These are phyloP conservation scores for Lamprologus tigripictilis DNA, from an alignment of 2,113 vertebrate species.

Conservation along the genomic window DNA sequence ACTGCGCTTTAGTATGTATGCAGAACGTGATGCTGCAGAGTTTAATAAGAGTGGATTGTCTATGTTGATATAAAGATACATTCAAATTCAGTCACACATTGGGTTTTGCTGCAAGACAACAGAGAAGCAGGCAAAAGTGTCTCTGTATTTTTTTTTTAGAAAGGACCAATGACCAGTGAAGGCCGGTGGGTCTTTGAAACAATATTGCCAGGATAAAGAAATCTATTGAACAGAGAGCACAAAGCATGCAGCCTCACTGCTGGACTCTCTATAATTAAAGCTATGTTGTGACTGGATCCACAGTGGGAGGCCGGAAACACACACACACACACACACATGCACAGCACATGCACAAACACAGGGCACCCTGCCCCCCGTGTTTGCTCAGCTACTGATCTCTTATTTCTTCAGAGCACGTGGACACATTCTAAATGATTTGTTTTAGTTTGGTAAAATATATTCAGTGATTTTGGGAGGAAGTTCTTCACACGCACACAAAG, in stretches of 20 bases:
- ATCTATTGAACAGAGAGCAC: slow-evolving; percentile 11
- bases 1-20: neutral
- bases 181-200: neutral
- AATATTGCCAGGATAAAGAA: neutral
- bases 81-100: neutral
- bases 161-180: neutral
- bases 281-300: slow-evolving; percentile 49
- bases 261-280: slow-evolving; percentile 47
- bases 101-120: neutral
- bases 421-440: neutral
- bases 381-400: neutral
- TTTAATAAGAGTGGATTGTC: neutral
- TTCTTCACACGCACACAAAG: neutral
- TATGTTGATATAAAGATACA: neutral
- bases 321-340: neutral
- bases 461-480: neutral
- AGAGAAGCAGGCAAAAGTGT: neutral
- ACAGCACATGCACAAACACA: neutral
- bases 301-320: slow-evolving; percentile 33
- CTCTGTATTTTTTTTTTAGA: neutral
- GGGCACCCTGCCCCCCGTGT: neutral
- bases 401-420: neutral
- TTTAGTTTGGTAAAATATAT: neutral
- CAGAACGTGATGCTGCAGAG: neutral
- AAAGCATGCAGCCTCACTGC: slow-evolving; percentile 23